Base-by-base conservation (phyloP, 2,888 invertebrate species). In the Caenorhabditis angaria region DNA sequence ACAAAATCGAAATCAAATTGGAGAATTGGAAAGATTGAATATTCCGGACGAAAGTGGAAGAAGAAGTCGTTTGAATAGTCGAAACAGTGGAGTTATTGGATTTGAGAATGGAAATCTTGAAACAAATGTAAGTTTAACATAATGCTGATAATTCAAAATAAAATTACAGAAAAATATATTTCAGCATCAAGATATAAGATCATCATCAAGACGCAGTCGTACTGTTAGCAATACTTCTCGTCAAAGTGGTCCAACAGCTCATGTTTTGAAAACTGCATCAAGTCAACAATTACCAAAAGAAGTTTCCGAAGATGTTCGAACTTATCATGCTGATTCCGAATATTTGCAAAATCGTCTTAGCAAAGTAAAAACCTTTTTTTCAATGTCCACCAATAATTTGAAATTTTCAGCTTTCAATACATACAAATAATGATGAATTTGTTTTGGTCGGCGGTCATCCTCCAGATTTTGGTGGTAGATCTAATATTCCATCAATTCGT, bases 341-440 rank as follows among this genome's bases (percentile, higher is more conserved):
- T 61, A 61, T 41, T 54, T 70, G 32, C 64, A 70, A 47, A 59
- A 70, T 48, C 55, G 56, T 14, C 61, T 70, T 27, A 61, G 58
- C 54, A 65, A 70, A 25, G 32, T 54, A 14, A 8, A 2, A 24
- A n/a, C 12, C 25, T 2, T 27, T 27, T 22, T 2, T 27, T 27
- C 18, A 10, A n/a, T 18, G 2, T 18, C 2, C 2, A 55, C 6
- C 20, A 22, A 35, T 27, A 28, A 28, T 35, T 6, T 56, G 25
- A 53, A n/a, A 25, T 58, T 62, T 69, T 47, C 28, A 70, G 70
- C 28, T 76, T 2, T 76, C 76, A n/a, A 73, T 76, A 18, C 76
- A 70, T 50, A 71, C 76, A 35, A 76, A 73, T 48, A 71, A 73
- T 48, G 76, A 76, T 32, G 76, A 76, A 32, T 76, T 76, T 51